Evolutionary conservation across 2,797 vertebrate species (phyloP), one percentile per base, ranked within the genome.

Genomic region (Coracias cyanogaster): DNA sequence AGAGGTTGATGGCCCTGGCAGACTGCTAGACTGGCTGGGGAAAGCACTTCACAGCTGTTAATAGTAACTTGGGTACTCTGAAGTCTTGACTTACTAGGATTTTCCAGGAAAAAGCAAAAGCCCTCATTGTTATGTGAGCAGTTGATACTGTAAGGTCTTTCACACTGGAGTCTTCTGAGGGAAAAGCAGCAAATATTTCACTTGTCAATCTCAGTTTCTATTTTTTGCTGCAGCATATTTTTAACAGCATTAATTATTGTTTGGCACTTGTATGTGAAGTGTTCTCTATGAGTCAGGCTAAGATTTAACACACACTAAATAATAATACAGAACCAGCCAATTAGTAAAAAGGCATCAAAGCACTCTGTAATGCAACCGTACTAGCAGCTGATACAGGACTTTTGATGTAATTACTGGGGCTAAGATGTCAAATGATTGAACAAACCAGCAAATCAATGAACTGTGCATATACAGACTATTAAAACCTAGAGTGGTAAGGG

Each of bases 361-460:
- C 43, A 21, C 61, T 80, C 19, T 82, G 71, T 60, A 85, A 45
- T 78, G 39, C 71, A 82, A 39, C 48, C n/a, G 24, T 54, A 45
- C 0, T 1, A 65, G 52, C 62, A 86, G 78, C 69, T 82, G 49
- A 82, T 43, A 37, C 0, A 90, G 43, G 77, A 69, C 57, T 70
- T 92, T 45, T 60, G 65, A 57, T 86, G 83, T 73, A 93, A 95
- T 94, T 95, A 92, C 83, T 78, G 61, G 29, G 41, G 57, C 49
- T 90, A 82, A 89, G 78, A 67, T 80, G 67, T 94, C 67, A 96
- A 93, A 93, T 74, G 58, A 82, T 90, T 90, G 83, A 95, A 82
- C 78, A 94, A 94, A 94, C 20, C 71, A 77, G 74, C 39, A 80
- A 85, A 95, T 94, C 86, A 82, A 80, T 92, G 55, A 84, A 57